Evolutionary conservation across 2,113 vertebrate genomes (phyloP).

Genomic region (Columbina picui): DNA sequence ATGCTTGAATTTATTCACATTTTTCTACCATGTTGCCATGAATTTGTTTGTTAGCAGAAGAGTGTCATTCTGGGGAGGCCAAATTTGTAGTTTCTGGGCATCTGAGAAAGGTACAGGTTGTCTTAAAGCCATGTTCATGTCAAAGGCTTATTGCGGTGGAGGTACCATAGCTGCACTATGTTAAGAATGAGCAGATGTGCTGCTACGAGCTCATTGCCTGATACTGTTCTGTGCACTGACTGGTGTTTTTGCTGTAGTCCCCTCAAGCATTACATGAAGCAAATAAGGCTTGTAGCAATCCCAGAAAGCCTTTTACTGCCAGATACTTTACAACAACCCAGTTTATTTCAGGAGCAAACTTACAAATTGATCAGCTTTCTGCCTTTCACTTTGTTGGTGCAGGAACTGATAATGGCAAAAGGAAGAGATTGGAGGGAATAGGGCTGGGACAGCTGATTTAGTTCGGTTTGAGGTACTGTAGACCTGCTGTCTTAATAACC

Average conservation of each 20-base stretch:
- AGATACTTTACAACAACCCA: background rate
- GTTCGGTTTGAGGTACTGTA: background rate
- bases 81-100: background rate
- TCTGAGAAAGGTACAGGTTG: background rate
- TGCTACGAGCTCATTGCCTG: background rate
- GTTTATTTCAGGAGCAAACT: background rate
- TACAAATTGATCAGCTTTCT: background rate
- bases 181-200: accelerated
- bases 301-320: background rate
- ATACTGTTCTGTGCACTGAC: background rate
- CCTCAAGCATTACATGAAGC: background rate
- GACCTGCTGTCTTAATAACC: background rate
- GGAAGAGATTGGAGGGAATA: background rate
- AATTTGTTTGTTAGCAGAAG: background rate
- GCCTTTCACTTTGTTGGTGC: background rate
- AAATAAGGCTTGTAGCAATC: background rate
- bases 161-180: background rate
- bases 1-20: background rate
- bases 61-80: background rate
- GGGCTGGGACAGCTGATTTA: background rate
- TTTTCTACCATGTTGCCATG: background rate
- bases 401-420: background rate
- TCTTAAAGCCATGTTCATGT: background rate
- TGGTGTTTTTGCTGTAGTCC: background rate
- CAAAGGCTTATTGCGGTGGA: background rate